Conservation (phyloP, 2,888 invertebrate genomes). For the Schrankia costaestrigalis region DNA sequence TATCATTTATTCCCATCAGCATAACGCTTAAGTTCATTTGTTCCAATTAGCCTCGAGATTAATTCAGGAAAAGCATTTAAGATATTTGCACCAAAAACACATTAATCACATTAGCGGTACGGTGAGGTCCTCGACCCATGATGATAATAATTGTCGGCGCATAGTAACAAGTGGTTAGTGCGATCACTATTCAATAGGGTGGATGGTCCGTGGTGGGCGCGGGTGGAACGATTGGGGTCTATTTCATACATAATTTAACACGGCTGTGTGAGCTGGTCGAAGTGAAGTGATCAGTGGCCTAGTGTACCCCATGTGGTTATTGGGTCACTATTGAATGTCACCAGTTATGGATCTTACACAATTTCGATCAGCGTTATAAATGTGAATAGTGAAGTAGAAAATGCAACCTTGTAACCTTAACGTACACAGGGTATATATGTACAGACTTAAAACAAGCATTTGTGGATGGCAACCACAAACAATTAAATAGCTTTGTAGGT, state of each 20-base stretch:
- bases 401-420: background rate
- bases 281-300: conserved; percentile 11
- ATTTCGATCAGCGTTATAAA: too few species aligned
- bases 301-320: conserved; percentile 11
- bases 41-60: too few species aligned
- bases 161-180: conserved; percentile 30
- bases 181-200: conserved; percentile 16
- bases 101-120: conserved; percentile 8
- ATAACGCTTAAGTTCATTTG: too few species aligned
- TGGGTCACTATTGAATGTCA: conserved; percentile 6
- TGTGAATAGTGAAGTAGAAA: background rate
- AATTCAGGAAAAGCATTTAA: too few species aligned
- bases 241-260: conserved; percentile 49
- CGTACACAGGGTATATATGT: too few species aligned
- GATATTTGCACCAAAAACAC: background rate
- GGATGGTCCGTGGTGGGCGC: conserved; percentile 13
- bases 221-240: conserved; percentile 37
- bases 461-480: too few species aligned
- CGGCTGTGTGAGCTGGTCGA: conserved; percentile 16
- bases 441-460: too few species aligned
- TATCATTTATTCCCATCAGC: too few species aligned
- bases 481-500: too few species aligned
- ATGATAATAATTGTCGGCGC: conserved; percentile 17
- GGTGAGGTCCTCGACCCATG: conserved; percentile 8
- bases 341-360: conserved; percentile 1